Conservation (phyloP, 1,140 invertebrate species). For the Ridgeia piscesae region DNA sequence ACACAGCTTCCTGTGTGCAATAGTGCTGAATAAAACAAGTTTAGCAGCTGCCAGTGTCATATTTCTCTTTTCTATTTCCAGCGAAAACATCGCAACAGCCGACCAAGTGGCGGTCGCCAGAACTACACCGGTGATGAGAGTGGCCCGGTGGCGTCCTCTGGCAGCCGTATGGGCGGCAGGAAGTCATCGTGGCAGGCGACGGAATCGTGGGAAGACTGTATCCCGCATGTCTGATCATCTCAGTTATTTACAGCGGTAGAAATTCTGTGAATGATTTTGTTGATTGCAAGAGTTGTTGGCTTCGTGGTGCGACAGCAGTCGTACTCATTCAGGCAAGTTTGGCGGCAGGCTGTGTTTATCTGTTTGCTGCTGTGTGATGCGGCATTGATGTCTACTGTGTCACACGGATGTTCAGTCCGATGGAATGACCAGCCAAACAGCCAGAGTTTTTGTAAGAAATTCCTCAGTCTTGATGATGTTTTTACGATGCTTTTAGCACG, state of each 20-base stretch:
- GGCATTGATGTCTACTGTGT: too few relatives aligned
- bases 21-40: too few relatives aligned
- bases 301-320: background rate
- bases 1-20: too few relatives aligned
- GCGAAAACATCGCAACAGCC: background rate
- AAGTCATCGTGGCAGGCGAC: background rate
- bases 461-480: background rate
- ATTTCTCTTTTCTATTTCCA: background rate
- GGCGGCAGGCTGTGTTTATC: background rate
- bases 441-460: background rate
- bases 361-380: too few relatives aligned
- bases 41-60: too few relatives aligned
- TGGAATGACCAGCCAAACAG: background rate
- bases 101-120: background rate
- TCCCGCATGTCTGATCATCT: background rate
- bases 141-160: background rate
- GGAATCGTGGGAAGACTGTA: background rate
- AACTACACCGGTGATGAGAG: background rate
- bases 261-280: background rate
- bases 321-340: background rate
- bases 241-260: background rate
- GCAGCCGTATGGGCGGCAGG: background rate
- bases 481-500: background rate
- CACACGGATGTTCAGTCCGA: background rate
- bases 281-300: background rate